phyloP scores from a whole-genome alignment of 2,797 vertebrate species.

The Fundulus diaphanus region DNA sequence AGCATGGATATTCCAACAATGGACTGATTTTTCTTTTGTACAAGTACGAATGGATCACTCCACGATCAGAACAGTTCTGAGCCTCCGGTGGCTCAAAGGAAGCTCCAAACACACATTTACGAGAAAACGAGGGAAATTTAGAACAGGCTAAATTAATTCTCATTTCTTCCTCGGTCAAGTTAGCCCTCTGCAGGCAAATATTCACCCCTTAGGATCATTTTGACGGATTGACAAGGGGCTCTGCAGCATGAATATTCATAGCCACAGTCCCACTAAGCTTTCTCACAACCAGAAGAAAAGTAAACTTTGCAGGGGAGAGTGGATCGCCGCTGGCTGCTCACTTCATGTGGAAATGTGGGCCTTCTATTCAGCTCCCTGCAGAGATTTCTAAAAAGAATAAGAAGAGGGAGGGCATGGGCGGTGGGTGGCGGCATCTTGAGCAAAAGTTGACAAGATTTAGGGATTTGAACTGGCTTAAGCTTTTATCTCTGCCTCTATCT shows the following conservation, averaged over 20 bases:
- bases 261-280: conserved; percentile 70
- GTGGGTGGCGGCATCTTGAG: conserved; percentile 48
- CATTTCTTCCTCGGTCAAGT: conserved; percentile 34
- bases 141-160: conserved; percentile 11
- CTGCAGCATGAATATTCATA: conserved; percentile 80
- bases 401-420: conserved; percentile 43
- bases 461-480: conserved; percentile 67
- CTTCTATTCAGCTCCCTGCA: conserved; percentile 73
- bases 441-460: conserved; percentile 76
- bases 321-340: conserved; percentile 71
- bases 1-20: neutral
- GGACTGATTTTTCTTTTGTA: neutral
- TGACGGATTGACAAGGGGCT: conserved; percentile 74
- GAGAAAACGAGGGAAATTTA: conserved; percentile 22
- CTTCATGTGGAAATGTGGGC: conserved; percentile 79
- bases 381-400: conserved; percentile 66
- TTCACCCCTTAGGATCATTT: conserved; percentile 46
- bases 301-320: conserved; percentile 73
- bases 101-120: conserved; percentile 10
- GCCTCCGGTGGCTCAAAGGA: too few species aligned
- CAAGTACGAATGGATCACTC: neutral
- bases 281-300: conserved; percentile 83
- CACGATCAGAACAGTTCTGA: neutral
- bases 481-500: conserved; percentile 66
- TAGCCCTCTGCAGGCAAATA: conserved; percentile 41